Percentiles rank a stretch among this genome's conserved stretches.
Evolutionary conservation across 2,888 invertebrate genomes (phyloP).

Genomic region (Silvanus unidentatus): DNA sequence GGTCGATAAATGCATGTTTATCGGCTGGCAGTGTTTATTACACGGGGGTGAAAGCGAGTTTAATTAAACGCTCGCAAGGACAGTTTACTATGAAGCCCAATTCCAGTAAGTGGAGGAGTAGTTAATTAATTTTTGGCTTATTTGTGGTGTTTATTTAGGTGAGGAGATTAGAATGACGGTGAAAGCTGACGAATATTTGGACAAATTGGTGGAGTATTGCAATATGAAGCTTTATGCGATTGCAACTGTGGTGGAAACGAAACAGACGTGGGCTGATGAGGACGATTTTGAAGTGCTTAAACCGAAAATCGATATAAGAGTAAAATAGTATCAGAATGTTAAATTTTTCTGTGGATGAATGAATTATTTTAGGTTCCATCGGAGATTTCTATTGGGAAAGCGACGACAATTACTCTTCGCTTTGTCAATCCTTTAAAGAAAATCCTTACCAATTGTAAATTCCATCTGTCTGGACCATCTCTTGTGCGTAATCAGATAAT

Average conservation of each 20-base stretch:
- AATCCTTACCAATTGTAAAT: conserved; percentile 59
- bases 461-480: conserved; percentile 66
- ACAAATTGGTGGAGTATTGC: conserved; percentile 74
- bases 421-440: conserved; percentile 67
- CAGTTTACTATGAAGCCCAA: conserved; percentile 58
- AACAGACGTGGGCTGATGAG: conserved; percentile 76
- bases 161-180: conserved; percentile 55
- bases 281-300: conserved; percentile 76
- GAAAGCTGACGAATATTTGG: conserved; percentile 63
- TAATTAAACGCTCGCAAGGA: conserved; percentile 65
- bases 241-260: conserved; percentile 73
- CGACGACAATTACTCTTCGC: conserved; percentile 52
- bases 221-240: conserved; percentile 74
- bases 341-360: conserved; percentile 6
- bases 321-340: conserved; percentile 30
- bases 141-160: conserved; percentile 39
- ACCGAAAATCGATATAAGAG: conserved; percentile 64
- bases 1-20: conserved; percentile 59
- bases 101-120: conserved; percentile 57
- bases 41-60: conserved; percentile 65
- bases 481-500: conserved; percentile 56
- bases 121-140: background rate
- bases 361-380: conserved; percentile 40
- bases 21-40: conserved; percentile 68
- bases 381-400: conserved; percentile 54